These are phyloP conservation scores for Amphimedon queenslandica DNA, from an alignment of 37 sponge, comb jelly and placozoan genomes.

Conservation along the genomic window DNA sequence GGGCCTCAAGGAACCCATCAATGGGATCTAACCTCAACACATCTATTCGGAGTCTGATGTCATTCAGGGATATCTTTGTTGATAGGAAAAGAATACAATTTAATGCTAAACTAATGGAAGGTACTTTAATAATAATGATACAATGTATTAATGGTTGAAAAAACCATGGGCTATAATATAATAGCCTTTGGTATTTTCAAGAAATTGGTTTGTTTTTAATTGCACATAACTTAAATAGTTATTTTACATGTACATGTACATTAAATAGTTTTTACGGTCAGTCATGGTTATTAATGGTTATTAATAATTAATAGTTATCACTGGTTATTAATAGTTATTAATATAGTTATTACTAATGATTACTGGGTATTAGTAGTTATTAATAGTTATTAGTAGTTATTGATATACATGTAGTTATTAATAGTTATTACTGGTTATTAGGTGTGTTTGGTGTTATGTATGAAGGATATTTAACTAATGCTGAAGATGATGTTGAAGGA, in stretches of 20 bases:
- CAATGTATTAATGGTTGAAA: too few relatives aligned
- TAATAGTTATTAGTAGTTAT: constrained; percentile 3
- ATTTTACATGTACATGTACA: not conserved
- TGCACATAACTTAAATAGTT: constrained; percentile 43
- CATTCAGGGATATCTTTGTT: constrained; percentile 53
- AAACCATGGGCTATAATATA: too few relatives aligned
- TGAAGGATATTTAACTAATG: too few relatives aligned
- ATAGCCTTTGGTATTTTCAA: constrained; percentile 63
- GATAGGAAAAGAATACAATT: constrained; percentile 60
- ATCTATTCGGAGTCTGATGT: constrained; percentile 33
- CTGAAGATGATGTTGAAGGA: too few relatives aligned
- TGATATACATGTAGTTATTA: not conserved
- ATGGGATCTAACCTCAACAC: constrained; percentile 19
- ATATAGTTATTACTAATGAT: not conserved
- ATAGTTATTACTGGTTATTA: not conserved
- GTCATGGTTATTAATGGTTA: not conserved
- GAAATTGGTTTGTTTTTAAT: too few relatives aligned
- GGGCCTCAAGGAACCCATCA: constrained; percentile 15
- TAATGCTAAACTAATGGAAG: constrained; percentile 55
- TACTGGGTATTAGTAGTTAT: not conserved
- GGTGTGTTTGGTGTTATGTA: too few relatives aligned
- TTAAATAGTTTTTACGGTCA: not conserved
- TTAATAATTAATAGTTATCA: not conserved
- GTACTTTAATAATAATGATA: constrained; percentile 27
- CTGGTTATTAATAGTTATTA: not conserved